phyloP scores from a whole-genome alignment of 2,113 vertebrate species.

The Vicugna pacos region DNA sequence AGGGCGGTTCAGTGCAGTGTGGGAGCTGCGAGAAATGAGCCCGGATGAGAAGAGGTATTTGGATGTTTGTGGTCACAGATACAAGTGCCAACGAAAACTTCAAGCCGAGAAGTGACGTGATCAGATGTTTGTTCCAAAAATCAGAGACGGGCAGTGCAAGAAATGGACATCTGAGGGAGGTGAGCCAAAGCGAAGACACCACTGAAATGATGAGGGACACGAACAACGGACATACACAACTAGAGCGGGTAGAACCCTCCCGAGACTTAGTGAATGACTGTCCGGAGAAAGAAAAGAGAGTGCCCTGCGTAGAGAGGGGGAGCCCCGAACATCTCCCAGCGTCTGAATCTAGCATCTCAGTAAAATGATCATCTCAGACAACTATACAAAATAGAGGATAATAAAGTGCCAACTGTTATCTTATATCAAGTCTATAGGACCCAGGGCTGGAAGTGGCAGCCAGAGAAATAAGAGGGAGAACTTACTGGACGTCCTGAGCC shows the following conservation, averaged over 20 bases:
- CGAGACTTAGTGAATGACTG: not conserved
- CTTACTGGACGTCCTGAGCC: not conserved
- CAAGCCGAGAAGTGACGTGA: not conserved
- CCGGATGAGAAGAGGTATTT: not conserved
- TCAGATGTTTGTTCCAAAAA: not conserved
- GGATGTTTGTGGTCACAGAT: not conserved
- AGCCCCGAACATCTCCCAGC: not conserved
- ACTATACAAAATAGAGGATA: not conserved
- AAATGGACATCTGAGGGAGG: not conserved
- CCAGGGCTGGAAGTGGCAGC: not conserved
- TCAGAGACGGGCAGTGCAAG: not conserved
- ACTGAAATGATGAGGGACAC: not conserved
- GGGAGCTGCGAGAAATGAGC: not conserved
- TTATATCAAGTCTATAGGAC: not conserved
- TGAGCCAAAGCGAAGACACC: not conserved
- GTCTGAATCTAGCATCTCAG: not conserved
- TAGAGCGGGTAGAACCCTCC: not conserved
- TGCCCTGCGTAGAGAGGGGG: too few relatives aligned
- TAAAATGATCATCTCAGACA: not conserved
- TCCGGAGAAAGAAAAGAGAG: not conserved
- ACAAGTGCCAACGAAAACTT: not conserved
- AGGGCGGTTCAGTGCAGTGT: accelerated
- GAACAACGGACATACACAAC: not conserved
- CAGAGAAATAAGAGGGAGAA: not conserved
- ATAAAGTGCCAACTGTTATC: not conserved